Evolutionary conservation across 2,113 vertebrate species (phyloP).

Genomic region (Anthoscopus minutus): DNA sequence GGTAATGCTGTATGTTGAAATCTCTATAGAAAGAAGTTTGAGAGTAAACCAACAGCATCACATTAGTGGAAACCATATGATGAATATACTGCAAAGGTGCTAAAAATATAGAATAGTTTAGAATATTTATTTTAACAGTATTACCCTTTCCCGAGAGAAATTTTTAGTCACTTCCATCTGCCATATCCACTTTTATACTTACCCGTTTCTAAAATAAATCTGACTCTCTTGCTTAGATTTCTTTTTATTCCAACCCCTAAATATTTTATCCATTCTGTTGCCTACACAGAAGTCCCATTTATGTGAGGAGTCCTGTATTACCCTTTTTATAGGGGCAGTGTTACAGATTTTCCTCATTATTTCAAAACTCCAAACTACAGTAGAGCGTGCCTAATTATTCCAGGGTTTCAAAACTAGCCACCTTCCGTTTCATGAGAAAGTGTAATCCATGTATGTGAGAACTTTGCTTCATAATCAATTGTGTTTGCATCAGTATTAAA

Average conservation of each 20-base stretch:
- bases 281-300: background rate
- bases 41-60: background rate
- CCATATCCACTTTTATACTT: slow-evolving; percentile 27
- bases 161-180: slow-evolving; percentile 30
- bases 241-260: background rate
- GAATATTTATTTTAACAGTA: slow-evolving; percentile 15
- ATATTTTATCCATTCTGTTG: background rate
- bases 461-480: background rate
- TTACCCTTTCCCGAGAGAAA: slow-evolving; percentile 3
- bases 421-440: background rate
- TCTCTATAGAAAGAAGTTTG: background rate
- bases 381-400: background rate
- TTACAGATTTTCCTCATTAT: background rate
- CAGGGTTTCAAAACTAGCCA: background rate
- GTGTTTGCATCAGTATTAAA: background rate
- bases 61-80: background rate
- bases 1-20: background rate
- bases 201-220: slow-evolving; percentile 6
- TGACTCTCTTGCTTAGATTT: background rate
- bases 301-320: background rate
- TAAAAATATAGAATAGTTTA: slow-evolving; percentile 9
- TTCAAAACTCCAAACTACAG: background rate
- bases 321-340: background rate
- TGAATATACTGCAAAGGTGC: background rate
- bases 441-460: background rate